Base-by-base conservation (phyloP, 2,113 vertebrate species). In the Crotalus horridus region DNA sequence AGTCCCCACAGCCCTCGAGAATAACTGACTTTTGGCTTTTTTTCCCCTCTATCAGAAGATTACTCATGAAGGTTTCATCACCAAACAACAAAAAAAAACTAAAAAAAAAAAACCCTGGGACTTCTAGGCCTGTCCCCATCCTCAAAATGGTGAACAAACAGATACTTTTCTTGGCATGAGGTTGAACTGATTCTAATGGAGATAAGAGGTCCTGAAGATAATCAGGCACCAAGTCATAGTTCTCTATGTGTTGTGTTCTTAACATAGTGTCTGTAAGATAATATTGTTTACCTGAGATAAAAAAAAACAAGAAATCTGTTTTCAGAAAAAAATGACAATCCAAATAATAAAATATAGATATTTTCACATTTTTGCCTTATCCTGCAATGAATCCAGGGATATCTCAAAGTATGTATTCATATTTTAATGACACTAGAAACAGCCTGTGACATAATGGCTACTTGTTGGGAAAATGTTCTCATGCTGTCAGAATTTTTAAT, bases 401-500 rank as follows among this genome's bases (percentile, higher is more conserved):
- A 15, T 58, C 43, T 89, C 2, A 87, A 4, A 92, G 1, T 6
- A 13, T 87, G 58, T 91, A 1, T 0, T 81, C 48, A 0, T 59
- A 89, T 81, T 0, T 93, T 51, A 81, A 39, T 55, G 6, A 88
- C 6, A 6, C 89, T 89, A 87, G 39, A 81, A 94, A 92, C 0
- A 91, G 46, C 56, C 33, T 21, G 0, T 21, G 24, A 51, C 90
- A 89, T 85, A 92, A 74, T 13, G 17, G 15, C 24, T 53, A 15
- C 13, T 85, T 92, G 15, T 26, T 93, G 17, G 85, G 58, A 93
- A 11, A n/a, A n/a, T 29, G 64, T 53, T 59, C 58, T 92, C 91
- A 64, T 89, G 53, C 23, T 87, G 48, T 89, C 90, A 91, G 39
- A 6, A 85, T 64, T 64, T 33, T 53, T 94, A 91, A 29, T 92